Evolutionary conservation across 2,113 vertebrate genomes (phyloP).

Genomic region (Neodon shergylaensis): DNA sequence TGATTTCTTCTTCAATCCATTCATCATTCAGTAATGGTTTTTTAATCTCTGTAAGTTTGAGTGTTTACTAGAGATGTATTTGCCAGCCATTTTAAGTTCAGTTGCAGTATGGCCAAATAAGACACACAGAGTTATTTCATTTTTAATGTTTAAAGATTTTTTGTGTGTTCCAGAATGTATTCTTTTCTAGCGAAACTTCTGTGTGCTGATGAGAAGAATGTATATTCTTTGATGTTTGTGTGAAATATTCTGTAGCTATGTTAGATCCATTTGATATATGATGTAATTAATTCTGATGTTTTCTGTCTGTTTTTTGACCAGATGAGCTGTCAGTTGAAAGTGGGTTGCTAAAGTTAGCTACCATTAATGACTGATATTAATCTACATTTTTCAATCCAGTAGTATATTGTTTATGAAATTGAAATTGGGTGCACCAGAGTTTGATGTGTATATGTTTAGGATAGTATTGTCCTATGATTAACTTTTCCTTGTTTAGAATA

Average conservation of each 20-base stretch:
- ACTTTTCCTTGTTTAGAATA: neutral
- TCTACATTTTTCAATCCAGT: neutral
- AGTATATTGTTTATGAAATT: neutral
- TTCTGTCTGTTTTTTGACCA: neutral
- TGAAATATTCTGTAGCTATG: neutral
- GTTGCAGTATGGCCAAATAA: neutral
- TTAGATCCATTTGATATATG: neutral
- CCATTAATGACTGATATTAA: neutral
- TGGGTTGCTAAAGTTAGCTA: neutral
- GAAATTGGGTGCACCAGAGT: neutral
- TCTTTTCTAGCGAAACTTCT: neutral
- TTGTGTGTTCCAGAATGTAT: neutral
- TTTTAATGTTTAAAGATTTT: neutral
- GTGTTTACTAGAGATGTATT: neutral
- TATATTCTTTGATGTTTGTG: neutral
- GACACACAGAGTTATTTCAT: neutral
- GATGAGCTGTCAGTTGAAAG: too few species aligned
- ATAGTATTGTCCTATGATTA: neutral
- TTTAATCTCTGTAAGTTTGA: neutral
- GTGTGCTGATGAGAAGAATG: neutral
- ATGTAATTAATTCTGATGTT: neutral
- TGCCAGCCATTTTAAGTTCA: neutral
- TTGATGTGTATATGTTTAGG: neutral
- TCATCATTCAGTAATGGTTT: neutral
- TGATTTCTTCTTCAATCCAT: neutral